Percentiles rank a stretch among this genome's conserved stretches.
Conservation (phyloP, 2,113 vertebrate genomes). For the Brevimyrus niger region DNA sequence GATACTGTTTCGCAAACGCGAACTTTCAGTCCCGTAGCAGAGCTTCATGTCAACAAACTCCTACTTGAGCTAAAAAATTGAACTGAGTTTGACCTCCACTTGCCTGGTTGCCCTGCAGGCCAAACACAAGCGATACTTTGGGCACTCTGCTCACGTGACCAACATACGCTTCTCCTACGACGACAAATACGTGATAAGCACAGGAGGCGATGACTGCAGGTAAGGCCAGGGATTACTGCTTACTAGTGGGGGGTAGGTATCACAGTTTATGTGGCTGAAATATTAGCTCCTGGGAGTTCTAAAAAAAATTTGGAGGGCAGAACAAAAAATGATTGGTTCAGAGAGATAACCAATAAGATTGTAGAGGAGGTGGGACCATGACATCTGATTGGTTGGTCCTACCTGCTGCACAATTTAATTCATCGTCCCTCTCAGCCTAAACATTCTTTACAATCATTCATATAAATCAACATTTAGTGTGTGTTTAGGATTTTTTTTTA, state of each 20-base stretch:
- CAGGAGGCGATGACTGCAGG: slow-evolving; percentile 93
- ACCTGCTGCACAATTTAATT: background rate
- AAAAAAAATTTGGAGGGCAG: background rate
- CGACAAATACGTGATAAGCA: slow-evolving; percentile 84
- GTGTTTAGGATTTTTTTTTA: background rate
- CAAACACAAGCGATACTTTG: slow-evolving; percentile 94
- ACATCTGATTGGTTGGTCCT: background rate
- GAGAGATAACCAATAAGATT: background rate
- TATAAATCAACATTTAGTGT: background rate
- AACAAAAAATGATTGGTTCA: background rate
- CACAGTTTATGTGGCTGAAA: background rate
- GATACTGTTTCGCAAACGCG: background rate
- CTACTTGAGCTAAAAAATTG: background rate
- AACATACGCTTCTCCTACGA: slow-evolving; percentile 90
- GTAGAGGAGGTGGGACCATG: background rate
- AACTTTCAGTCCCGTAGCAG: background rate
- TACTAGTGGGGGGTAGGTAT: background rate
- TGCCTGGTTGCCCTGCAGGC: slow-evolving; percentile 57
- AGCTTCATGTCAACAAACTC: background rate
- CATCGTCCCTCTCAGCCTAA: no score
- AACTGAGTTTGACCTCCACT: background rate
- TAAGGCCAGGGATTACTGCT: slow-evolving; percentile 43
- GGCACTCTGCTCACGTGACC: slow-evolving; percentile 89
- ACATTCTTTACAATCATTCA: background rate
- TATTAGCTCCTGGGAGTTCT: background rate